These are phyloP conservation scores for Pseudococcus longispinus DNA, from an alignment of 2,888 invertebrate species.

Conservation along the genomic window DNA sequence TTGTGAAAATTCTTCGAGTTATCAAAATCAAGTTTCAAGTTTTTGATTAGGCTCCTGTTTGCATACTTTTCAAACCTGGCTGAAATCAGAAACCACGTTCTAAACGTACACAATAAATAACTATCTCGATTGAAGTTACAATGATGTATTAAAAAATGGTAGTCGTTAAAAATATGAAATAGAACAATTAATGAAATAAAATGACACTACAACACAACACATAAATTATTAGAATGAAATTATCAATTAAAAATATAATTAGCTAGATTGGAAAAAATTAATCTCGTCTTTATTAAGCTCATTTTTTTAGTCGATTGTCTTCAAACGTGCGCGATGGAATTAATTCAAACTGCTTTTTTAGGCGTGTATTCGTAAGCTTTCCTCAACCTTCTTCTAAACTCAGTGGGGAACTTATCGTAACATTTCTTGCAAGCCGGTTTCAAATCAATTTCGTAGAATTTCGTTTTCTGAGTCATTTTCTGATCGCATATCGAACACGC, in stretches of 20 bases:
- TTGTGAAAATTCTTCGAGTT: no score
- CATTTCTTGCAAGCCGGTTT: conserved; percentile 98
- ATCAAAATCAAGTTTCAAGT: no score
- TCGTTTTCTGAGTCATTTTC: conserved; percentile 94
- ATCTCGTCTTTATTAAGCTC: conserved; percentile 19
- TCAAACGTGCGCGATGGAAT: conserved; percentile 5
- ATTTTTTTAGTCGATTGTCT: conserved; percentile 25
- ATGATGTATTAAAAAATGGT: conserved; percentile 8
- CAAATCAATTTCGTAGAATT: conserved; percentile 98
- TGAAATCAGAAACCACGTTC: neutral
- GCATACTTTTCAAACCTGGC: no score
- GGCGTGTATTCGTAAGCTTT: conserved; percentile 82
- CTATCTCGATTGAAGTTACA: neutral
- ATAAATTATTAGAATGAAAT: neutral
- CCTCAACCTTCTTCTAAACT: conserved; percentile 89
- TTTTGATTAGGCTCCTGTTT: no score
- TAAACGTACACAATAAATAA: neutral
- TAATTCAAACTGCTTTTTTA: conserved; percentile 59
- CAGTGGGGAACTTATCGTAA: conserved; percentile 94
- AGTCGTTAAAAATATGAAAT: conserved; percentile 30
- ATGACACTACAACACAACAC: neutral
- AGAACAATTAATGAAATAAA: neutral
- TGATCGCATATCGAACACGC: conserved; percentile 96
- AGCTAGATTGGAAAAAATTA: neutral
- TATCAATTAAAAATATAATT: neutral